phyloP scores from a whole-genome alignment of 2,113 vertebrate species.

The Corapipo altera region DNA sequence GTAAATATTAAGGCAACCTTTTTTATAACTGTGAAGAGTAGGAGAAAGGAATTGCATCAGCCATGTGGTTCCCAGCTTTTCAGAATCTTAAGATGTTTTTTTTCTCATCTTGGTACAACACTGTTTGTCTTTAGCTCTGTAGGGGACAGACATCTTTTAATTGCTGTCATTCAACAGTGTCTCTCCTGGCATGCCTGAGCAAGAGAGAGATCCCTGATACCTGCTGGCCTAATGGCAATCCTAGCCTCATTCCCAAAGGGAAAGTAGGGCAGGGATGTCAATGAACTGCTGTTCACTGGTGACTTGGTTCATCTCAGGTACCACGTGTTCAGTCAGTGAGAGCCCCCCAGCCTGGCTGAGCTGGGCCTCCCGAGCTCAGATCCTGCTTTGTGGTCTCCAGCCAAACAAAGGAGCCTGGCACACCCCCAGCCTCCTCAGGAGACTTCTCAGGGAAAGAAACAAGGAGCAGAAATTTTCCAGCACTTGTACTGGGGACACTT shows the following conservation, averaged over 20 bases:
- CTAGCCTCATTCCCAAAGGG: background rate
- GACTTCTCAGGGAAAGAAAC: background rate
- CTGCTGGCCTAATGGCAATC: background rate
- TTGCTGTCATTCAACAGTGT: background rate
- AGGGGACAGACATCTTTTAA: background rate
- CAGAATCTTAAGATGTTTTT: background rate
- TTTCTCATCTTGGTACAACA: background rate
- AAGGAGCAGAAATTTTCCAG: background rate
- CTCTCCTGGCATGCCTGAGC: background rate
- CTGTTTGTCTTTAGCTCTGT: background rate
- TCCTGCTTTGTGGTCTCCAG: background rate
- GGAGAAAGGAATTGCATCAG: background rate
- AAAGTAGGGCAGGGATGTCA: background rate
- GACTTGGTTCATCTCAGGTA: background rate
- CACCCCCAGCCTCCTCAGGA: background rate
- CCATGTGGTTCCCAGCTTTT: background rate
- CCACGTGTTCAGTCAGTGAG: fast-evolving
- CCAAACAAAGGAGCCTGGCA: background rate
- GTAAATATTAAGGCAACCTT: background rate
- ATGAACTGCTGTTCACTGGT: background rate
- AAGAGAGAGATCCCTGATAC: background rate
- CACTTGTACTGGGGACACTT: background rate
- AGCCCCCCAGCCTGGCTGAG: background rate
- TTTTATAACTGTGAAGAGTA: background rate
- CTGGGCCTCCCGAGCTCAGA: background rate